These are phyloP conservation scores for Brachypteracias leptosomus DNA, from an alignment of 2,113 vertebrate species.

Conservation along the genomic window DNA sequence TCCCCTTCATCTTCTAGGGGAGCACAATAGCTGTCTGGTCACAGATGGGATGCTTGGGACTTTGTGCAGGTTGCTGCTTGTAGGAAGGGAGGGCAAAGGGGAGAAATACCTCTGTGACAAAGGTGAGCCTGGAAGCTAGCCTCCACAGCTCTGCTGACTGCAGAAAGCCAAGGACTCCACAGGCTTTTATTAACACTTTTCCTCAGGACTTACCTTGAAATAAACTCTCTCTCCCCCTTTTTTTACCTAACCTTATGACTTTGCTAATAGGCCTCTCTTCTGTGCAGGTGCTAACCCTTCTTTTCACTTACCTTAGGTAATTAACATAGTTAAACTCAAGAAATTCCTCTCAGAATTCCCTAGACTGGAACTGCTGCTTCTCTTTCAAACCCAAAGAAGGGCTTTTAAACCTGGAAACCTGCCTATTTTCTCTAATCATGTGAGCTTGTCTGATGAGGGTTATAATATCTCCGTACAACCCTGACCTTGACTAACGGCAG, in stretches of 20 bases:
- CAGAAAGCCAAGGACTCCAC: neutral
- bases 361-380: neutral
- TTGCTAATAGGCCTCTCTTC: neutral
- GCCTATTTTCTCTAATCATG: neutral
- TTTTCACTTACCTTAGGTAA: neutral
- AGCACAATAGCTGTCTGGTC: neutral
- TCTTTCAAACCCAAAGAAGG: neutral
- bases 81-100: neutral
- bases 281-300: neutral
- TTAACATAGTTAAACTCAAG: neutral
- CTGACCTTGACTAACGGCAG: neutral
- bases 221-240: neutral
- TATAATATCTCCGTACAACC: neutral
- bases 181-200: constrained; percentile 3
- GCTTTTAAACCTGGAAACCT: neutral
- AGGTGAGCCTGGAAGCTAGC: neutral
- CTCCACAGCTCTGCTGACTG: neutral
- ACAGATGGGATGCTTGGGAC: neutral
- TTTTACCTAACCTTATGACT: neutral
- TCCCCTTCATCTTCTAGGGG: neutral
- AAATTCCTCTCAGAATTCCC: neutral
- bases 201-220: neutral
- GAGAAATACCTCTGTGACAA: neutral
- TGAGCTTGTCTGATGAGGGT: neutral
- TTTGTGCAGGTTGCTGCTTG: neutral